Evolutionary conservation across 1,140 invertebrate species (phyloP).

Genomic region (Rhyzopertha dominica): DNA sequence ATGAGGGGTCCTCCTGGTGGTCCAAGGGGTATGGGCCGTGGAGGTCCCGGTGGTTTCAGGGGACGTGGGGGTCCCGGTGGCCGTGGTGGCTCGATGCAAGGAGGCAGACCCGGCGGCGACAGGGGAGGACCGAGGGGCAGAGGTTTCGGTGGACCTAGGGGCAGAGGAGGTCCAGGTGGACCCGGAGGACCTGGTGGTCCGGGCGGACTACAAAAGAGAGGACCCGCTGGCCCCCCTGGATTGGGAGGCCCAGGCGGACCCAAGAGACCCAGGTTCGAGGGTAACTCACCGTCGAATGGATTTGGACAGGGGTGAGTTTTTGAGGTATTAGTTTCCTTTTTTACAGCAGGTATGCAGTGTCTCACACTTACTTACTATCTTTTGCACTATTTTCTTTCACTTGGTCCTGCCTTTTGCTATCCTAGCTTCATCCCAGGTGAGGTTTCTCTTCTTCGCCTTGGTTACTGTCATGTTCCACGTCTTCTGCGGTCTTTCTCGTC

Average conservation of each 20-base stretch:
- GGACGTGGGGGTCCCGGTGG: slow-evolving; percentile 5
- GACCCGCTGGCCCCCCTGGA: slow-evolving; percentile 8
- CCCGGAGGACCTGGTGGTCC: slow-evolving; percentile 12
- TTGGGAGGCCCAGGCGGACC: slow-evolving; percentile 16
- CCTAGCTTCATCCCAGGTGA: slow-evolving; percentile 2
- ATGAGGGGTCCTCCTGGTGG: slow-evolving; percentile 19
- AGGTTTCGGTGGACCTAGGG: slow-evolving; percentile 8
- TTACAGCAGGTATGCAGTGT: background rate
- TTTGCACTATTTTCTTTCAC: slow-evolving; percentile 1
- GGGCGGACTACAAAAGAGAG: slow-evolving; percentile 10
- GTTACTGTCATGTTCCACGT: too few species aligned
- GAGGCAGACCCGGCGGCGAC: background rate
- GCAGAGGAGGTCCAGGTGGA: background rate
- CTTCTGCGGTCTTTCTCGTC: too few species aligned
- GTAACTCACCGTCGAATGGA: slow-evolving; percentile 24
- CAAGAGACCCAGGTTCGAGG: slow-evolving; percentile 29
- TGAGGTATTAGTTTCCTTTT: slow-evolving; percentile 5
- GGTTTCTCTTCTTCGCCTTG: too few species aligned
- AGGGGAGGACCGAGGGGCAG: background rate
- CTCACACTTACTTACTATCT: background rate
- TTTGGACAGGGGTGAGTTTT: slow-evolving; percentile 19
- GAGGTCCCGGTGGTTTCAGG: slow-evolving; percentile 24
- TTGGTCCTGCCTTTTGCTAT: background rate
- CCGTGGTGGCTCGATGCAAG: background rate
- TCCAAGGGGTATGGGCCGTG: slow-evolving; percentile 19